These are phyloP conservation scores for Zosterops borbonicus DNA, from an alignment of 2,113 vertebrate species.

Conservation along the genomic window DNA sequence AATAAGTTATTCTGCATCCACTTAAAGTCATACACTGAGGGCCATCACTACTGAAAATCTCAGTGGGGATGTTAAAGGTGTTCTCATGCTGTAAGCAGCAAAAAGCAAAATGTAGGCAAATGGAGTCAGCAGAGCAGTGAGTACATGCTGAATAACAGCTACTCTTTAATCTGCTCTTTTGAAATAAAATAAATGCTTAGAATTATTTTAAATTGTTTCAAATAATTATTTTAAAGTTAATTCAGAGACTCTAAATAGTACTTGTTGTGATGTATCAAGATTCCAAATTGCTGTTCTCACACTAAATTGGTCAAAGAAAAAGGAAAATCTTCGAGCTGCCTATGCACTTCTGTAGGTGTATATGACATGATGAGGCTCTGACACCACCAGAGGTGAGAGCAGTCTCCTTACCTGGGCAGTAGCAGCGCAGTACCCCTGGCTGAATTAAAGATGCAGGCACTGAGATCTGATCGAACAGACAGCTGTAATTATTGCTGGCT, in stretches of 20 bases:
- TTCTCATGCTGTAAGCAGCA: not conserved
- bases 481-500: slow-evolving; percentile 96
- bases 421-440: slow-evolving; percentile 96
- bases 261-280: not conserved
- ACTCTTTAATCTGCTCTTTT: not conserved
- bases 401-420: slow-evolving; percentile 89
- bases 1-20: not conserved
- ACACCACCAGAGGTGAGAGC: not conserved
- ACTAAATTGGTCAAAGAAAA: not conserved
- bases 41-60: not conserved
- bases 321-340: not conserved
- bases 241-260: not conserved
- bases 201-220: not conserved
- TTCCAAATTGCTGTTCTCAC: not conserved
- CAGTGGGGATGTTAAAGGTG: not conserved
- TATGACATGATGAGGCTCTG: not conserved
- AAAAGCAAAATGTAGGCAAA: not conserved
- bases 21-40: not conserved
- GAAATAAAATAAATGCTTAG: not conserved
- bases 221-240: not conserved
- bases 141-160: not conserved
- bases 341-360: not conserved
- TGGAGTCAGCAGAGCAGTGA: not conserved
- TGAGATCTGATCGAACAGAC: slow-evolving; percentile 97
- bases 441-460: slow-evolving; percentile 97